Evolutionary conservation across 2,888 invertebrate species (phyloP).

Genomic region (Steinernema carpocapsae): DNA sequence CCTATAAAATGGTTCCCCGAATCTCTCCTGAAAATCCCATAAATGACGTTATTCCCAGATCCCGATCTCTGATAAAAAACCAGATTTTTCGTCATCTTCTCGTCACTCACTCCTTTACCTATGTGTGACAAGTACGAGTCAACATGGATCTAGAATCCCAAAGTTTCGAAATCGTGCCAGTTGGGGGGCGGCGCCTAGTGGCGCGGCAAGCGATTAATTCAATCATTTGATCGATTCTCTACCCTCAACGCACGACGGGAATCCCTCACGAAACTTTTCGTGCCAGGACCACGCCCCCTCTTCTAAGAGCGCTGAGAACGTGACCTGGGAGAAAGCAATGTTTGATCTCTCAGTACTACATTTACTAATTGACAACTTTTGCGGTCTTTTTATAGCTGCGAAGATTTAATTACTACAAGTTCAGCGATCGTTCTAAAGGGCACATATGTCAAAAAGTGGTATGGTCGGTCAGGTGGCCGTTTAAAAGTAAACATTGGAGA

Average conservation of each 20-base stretch:
- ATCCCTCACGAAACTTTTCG: background rate
- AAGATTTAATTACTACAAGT: background rate
- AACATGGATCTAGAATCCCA: background rate
- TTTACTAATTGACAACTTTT: too few species aligned
- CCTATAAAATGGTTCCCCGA: too few species aligned
- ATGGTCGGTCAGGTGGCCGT: too few species aligned
- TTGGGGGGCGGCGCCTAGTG: background rate
- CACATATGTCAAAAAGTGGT: too few species aligned
- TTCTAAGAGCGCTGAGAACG: too few species aligned
- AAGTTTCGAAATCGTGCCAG: background rate
- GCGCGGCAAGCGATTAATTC: constrained; percentile 13
- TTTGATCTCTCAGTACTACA: too few species aligned
- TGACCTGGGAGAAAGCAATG: too few species aligned
- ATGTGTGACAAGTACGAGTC: background rate
- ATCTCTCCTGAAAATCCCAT: background rate
- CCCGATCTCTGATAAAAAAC: background rate
- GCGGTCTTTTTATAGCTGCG: background rate
- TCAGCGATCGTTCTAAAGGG: background rate
- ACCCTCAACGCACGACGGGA: background rate
- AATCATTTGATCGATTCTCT: constrained; percentile 21
- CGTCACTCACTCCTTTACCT: background rate
- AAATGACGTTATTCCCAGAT: too few species aligned
- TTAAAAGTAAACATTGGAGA: too few species aligned
- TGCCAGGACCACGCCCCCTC: background rate
- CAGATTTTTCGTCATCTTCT: background rate